These are phyloP conservation scores for Camelus dromedarius DNA, from an alignment of 2,113 vertebrate species.

Conservation along the genomic window DNA sequence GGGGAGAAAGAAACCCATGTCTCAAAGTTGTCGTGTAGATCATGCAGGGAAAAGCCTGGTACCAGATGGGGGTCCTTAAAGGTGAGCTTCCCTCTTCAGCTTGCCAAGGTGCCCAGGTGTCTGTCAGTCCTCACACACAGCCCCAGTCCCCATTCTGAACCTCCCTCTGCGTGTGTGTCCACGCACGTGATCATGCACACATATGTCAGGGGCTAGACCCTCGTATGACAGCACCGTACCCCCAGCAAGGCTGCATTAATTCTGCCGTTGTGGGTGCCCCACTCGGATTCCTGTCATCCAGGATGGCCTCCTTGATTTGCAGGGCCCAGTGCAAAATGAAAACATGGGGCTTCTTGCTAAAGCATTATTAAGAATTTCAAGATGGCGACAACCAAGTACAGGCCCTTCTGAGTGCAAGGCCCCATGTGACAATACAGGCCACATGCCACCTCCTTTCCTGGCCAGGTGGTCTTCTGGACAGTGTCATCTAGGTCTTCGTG, in stretches of 20 bases:
- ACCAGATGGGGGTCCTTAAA: background rate
- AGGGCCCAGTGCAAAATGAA: background rate
- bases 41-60: background rate
- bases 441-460: background rate
- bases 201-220: background rate
- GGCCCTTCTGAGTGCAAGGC: background rate
- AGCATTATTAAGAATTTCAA: background rate
- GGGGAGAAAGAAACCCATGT: background rate
- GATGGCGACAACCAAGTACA: background rate
- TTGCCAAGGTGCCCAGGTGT: background rate
- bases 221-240: background rate
- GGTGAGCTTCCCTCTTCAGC: background rate
- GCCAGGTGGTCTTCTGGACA: background rate
- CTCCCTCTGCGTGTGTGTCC: background rate
- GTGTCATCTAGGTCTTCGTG: background rate
- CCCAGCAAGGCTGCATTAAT: background rate
- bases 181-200: no score
- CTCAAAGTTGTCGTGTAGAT: background rate
- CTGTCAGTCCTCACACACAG: background rate
- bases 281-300: background rate
- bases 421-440: background rate
- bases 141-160: background rate
- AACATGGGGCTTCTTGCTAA: background rate
- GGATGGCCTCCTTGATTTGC: background rate
- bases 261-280: background rate